phyloP scores from a whole-genome alignment of 1,140 invertebrate genomes.

The Drosophila mojavensis region DNA sequence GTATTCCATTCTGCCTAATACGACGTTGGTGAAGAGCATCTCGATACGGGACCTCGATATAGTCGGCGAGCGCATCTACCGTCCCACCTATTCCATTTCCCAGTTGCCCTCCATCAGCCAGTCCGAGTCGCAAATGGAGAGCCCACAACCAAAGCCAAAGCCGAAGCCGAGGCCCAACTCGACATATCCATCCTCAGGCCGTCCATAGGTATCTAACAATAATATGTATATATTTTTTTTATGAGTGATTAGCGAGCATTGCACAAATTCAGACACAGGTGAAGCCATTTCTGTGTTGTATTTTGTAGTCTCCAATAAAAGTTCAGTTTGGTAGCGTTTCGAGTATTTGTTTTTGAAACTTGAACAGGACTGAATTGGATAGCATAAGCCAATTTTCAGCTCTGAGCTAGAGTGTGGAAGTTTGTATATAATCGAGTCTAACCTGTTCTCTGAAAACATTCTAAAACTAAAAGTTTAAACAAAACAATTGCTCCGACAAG shows the following conservation, averaged over 20 bases:
- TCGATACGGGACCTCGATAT: conserved; percentile 52
- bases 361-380: too few species aligned
- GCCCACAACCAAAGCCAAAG: not conserved
- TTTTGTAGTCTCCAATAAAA: too few species aligned
- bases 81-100: not conserved
- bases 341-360: too few species aligned
- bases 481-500: too few species aligned
- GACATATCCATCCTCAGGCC: not conserved
- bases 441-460: too few species aligned
- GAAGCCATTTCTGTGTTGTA: not conserved
- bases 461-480: too few species aligned
- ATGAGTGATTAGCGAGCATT: not conserved
- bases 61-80: conserved; percentile 39
- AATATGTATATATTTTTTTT: not conserved
- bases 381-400: too few species aligned
- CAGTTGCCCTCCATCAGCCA: not conserved
- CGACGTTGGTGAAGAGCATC: conserved; percentile 65
- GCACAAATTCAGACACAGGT: not conserved
- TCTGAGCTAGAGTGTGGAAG: too few species aligned
- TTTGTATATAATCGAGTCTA: too few species aligned
- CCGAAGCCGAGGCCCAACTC: not conserved
- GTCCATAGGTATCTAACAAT: too few species aligned
- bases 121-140: not conserved
- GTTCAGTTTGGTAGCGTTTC: too few species aligned
- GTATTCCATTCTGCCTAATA: conserved; percentile 65